Conservation (phyloP, 2,797 vertebrate genomes). For the Myripristis murdjan region DNA sequence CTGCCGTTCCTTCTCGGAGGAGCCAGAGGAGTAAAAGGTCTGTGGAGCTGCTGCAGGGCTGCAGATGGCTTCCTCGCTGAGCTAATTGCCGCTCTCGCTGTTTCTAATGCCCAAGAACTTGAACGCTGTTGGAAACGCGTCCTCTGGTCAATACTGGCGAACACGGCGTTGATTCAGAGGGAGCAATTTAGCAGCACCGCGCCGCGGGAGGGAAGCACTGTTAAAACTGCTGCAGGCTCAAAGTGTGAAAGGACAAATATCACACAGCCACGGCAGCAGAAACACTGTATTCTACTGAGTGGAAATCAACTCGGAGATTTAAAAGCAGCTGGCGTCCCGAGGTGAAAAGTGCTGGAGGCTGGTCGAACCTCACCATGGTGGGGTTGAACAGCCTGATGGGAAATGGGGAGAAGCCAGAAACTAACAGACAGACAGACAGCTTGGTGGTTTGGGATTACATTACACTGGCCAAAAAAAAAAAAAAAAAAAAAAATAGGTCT, state of each 20-base stretch:
- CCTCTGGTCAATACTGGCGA: slow-evolving; percentile 30
- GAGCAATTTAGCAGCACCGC: slow-evolving; percentile 12
- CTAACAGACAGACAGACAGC: too few species aligned
- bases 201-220: neutral
- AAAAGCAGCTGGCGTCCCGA: too few species aligned
- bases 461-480: too few species aligned
- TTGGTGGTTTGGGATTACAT: too few species aligned
- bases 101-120: slow-evolving; percentile 7
- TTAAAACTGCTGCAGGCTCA: neutral
- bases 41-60: slow-evolving; percentile 22
- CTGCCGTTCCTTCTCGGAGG: slow-evolving; percentile 4
- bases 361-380: too few species aligned
- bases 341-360: too few species aligned
- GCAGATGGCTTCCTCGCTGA: slow-evolving; percentile 6
- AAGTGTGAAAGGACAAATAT: neutral
- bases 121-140: neutral
- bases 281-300: too few species aligned
- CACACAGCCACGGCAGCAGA: slow-evolving; percentile 1
- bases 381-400: too few species aligned
- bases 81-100: slow-evolving; percentile 34
- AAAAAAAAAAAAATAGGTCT: too few species aligned
- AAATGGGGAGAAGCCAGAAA: neutral
- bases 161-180: slow-evolving; percentile 5
- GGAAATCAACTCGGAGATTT: too few species aligned
- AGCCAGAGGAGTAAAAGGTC: neutral